Evolutionary conservation across 2,888 invertebrate species (phyloP), one percentile per base, ranked within the genome.

Genomic region (Mythimna lalbum): DNA sequence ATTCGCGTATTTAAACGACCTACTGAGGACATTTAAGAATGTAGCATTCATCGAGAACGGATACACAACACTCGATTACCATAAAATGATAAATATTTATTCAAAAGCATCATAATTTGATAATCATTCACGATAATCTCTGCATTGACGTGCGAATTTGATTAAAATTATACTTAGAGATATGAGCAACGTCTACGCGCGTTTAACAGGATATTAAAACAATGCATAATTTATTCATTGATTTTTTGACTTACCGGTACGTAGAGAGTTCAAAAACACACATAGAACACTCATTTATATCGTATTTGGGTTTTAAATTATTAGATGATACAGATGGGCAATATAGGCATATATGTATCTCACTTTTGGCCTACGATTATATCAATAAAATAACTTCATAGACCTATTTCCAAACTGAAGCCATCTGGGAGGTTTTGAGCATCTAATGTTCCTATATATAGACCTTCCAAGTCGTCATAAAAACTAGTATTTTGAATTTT

Each of bases 131-230:
- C 57, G 52, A 31, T 47, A 17, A 59, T 23, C 17, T 49, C 47
- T 52, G 69, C 59, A 76, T 72, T 61, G 67, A 61, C 52, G 43
- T 43, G 43, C 43, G 17, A 43, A 12, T 23, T 60, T 23, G 33
- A 66, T 60, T 36, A 12, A 50, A 47, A 65, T 57, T 1, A 72
- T 49, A 56, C 12, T 9, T 39, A 39, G 7, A n/a, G 2, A 27
- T 39, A 61, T 39, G 6, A 33, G 53, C 33, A 23, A 27, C 17
- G 1, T 59, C 36, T 17, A 43, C 19, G 12, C 36, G 4, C 49
- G n/a, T 60, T 50, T n/a, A 14, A 21, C 33, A 17, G 49, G 0
- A 4, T 14, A 52, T 23, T 14, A 39, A 56, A 23, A n/a, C 1
- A 60, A 49, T 17, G 10, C 9, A 43, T 39, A 36, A 55, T 63